Base-by-base conservation (phyloP, 2,888 invertebrate species). In the Sussaba pulchella region DNA sequence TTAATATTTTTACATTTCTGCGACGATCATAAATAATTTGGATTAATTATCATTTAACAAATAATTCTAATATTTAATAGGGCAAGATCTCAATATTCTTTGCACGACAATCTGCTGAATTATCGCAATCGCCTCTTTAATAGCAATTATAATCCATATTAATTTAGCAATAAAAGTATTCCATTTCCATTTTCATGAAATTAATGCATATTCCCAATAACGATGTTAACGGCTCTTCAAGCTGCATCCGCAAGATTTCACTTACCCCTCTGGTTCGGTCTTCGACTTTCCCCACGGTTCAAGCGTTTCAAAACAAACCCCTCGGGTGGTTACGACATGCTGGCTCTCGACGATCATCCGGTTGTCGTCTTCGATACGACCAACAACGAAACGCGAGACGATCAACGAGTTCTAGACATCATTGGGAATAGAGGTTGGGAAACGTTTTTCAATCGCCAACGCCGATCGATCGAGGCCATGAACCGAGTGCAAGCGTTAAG, bases 251-350 rank as follows among this genome's bases (percentile, higher is more conserved):
- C 26, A 4, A n/a, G 52, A 14, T 26, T 50, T 52, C 50, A 75
- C 75, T 75, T 43, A 75, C 67, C 19, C 19, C 19, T 17, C 19
- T 31, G 45, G 54, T 63, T 76, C 52, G 63, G 54, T 54, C n/a
- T 63, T 57, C 12, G 39, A 31, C 43, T 17, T 61, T 36, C 21
- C n/a, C 12, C 54, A n/a, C n/a, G 10, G 24, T 8, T 19, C 24
- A 43, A 12, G 5, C 36, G 69, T 36, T 19, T 3, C 36, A 26
- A 45, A 39, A 50, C 69, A 36, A 26, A 54, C 52, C 52, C 26
- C 26, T 24, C n/a, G 52, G 52, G 26, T 43, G 43, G 64, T n/a
- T 63, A 39, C 36, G 41, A 75, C 67, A 61, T 39, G 36, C 26
- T 36, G 3, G 47, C 19, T 14, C 26, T 59, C 47, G 71, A 61